Percentiles rank a stretch among this genome's conserved stretches.
These are phyloP conservation scores for Pampusana beccarii DNA, from an alignment of 2,113 vertebrate species.

Conservation along the genomic window DNA sequence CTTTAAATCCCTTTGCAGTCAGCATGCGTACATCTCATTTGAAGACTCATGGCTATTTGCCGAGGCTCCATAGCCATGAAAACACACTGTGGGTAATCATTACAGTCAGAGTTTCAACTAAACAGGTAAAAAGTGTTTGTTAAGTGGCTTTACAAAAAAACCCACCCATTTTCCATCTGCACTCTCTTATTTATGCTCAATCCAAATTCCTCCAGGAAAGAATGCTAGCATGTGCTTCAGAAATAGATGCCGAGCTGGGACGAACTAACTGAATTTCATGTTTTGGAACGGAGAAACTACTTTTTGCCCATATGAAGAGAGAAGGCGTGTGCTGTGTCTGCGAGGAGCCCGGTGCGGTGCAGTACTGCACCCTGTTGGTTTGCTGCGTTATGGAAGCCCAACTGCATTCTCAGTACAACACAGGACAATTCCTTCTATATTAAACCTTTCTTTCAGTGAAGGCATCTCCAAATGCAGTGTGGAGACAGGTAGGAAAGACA, in stretches of 20 bases:
- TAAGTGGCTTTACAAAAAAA: background rate
- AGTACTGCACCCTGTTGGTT: conserved; percentile 74
- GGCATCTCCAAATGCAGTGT: background rate
- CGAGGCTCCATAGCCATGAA: background rate
- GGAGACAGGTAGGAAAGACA: background rate
- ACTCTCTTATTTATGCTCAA: background rate
- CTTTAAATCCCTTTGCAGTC: conserved; percentile 35
- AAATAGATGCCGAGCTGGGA: background rate
- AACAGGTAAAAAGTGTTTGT: background rate
- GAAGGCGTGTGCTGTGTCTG: background rate
- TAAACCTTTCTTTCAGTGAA: background rate
- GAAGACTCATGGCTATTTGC: background rate
- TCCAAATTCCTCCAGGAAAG: conserved; percentile 33
- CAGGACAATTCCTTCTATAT: background rate
- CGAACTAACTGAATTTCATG: background rate
- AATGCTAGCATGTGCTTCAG: background rate
- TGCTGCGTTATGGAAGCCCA: background rate
- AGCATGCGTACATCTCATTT: background rate
- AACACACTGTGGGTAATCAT: background rate
- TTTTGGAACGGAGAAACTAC: conserved; percentile 20
- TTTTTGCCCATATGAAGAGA: background rate
- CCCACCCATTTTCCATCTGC: background rate
- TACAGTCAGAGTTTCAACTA: background rate
- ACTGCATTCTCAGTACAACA: background rate
- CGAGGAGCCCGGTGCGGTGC: background rate